Conservation (phyloP, 2,888 invertebrate genomes). For the Mythimna loreyi region DNA sequence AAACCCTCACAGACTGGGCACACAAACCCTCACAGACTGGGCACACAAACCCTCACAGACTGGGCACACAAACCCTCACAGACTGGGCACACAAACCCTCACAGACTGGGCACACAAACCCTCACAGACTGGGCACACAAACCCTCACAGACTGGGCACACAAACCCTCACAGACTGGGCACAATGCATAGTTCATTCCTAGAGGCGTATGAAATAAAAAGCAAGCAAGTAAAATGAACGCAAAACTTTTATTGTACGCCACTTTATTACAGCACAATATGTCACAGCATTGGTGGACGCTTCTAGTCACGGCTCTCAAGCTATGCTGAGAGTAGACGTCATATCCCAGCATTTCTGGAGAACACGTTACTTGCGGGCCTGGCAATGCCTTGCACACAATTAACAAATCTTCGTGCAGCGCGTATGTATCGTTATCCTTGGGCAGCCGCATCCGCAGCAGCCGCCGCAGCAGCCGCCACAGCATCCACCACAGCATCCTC, state of each 20-base stretch:
- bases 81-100: no score
- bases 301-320: conserved; percentile 24
- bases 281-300: conserved; percentile 37
- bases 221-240: conserved; percentile 8
- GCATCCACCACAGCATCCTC: not conserved
- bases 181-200: no score
- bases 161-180: not conserved
- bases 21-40: no score
- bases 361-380: conserved; percentile 12
- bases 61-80: no score
- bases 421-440: conserved; percentile 46
- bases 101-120: no score
- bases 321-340: conserved; percentile 47
- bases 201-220: not conserved
- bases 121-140: no score
- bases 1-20: no score
- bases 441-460: conserved; percentile 41
- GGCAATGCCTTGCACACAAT: conserved; percentile 9
- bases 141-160: no score
- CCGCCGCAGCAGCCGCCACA: conserved; percentile 22
- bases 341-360: conserved; percentile 40
- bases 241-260: conserved; percentile 37
- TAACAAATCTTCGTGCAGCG: conserved; percentile 52
- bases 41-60: no score
- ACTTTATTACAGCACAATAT: conserved; percentile 48